Evolutionary conservation across 2,888 invertebrate genomes (phyloP), one percentile per base, ranked within the genome.

Genomic region (Lepas anatifera): DNA sequence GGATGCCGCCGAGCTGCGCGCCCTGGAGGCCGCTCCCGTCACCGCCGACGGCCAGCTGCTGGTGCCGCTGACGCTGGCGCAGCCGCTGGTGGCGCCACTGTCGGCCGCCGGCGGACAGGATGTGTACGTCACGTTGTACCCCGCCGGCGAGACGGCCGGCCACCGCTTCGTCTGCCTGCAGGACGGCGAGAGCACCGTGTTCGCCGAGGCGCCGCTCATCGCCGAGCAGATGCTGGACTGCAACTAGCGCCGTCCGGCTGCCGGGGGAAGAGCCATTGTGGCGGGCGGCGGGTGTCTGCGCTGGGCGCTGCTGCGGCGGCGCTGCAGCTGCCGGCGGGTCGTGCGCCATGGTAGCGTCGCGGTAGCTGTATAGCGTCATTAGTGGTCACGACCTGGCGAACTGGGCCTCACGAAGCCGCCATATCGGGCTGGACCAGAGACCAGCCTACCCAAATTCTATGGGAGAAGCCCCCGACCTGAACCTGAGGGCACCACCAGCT

Each of bases 101-200:
- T 16, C 2, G n/a, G 37, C 66, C 39, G 48, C n/a, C 25, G 39
- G 13, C 13, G 66, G 66, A 2, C 66, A 66, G 66, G 66, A 66
- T 22, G 66, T 66, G 2, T 66, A 66, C 27, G 66, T 66, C 25
- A 66, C 66, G 2, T 27, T 66, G 66, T 66, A 66, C 66, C 66
- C 66, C 39, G 66, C 66, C 7, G 66, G 66, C 39, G 66, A 66
- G 37, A 41, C 13, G 6, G 39, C 25, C 41, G 66, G 66, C 37
- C 66, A 66, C 41, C 39, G 66, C 13, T 66, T 66, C 66, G 41
- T 66, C 16, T 66, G 66, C 25, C 25, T 66, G 25, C 66, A 66
- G 66, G 41, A 66, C 41, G 66, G 66, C n/a, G 66, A 66, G n/a
- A 41, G 66, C 37, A 41, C 66, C 11, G 66, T 66, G 27, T 41